These are phyloP conservation scores for Phasianus colchicus DNA, from an alignment of 2,113 vertebrate genomes.

Conservation along the genomic window DNA sequence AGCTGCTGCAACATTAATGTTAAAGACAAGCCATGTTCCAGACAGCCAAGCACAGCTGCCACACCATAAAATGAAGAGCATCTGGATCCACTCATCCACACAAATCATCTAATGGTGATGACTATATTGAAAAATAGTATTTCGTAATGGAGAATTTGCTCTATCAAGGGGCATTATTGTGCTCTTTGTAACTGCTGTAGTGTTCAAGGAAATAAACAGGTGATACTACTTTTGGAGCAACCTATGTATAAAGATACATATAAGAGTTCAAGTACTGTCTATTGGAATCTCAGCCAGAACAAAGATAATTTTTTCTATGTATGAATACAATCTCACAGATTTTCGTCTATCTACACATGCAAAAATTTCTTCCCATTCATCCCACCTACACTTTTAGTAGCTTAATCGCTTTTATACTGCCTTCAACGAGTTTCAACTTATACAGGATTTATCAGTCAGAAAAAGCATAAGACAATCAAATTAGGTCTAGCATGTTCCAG, in stretches of 20 bases:
- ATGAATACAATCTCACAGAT: not conserved
- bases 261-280: not conserved
- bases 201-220: too few relatives aligned
- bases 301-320: not conserved
- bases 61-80: too few relatives aligned
- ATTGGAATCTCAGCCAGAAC: not conserved
- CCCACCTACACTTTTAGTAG: not conserved
- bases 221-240: too few relatives aligned
- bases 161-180: too few relatives aligned
- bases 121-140: too few relatives aligned
- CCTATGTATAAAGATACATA: not conserved
- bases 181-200: too few relatives aligned
- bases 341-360: not conserved
- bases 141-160: too few relatives aligned
- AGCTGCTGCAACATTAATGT: too few relatives aligned
- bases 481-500: conserved; percentile 23
- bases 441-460: conserved; percentile 16
- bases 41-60: too few relatives aligned
- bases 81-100: too few relatives aligned
- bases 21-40: too few relatives aligned
- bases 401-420: not conserved
- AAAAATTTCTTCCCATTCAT: not conserved
- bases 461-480: conserved; percentile 55
- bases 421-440: not conserved
- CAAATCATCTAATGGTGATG: too few relatives aligned